Conservation (phyloP, 1,140 invertebrate species). For the Carposina sasakii region DNA sequence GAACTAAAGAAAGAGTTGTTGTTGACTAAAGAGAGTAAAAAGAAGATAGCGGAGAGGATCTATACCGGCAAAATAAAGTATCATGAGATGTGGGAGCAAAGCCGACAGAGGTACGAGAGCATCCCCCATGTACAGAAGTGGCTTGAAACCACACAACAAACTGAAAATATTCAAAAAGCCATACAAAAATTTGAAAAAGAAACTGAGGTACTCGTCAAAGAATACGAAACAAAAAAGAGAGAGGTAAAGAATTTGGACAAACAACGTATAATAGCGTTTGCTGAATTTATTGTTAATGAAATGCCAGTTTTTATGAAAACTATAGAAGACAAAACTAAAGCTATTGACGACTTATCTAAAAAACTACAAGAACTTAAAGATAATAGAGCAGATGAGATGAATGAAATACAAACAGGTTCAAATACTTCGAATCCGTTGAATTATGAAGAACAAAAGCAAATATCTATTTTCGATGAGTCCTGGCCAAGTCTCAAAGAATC, state of each 20-base stretch:
- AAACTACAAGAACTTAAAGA: too few relatives aligned
- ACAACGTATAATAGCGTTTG: conserved; percentile 38
- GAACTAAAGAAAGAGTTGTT: conserved; percentile 49
- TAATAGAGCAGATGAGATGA: too few relatives aligned
- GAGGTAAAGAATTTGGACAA: conserved; percentile 24
- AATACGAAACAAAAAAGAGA: conserved; percentile 31
- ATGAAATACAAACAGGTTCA: too few relatives aligned
- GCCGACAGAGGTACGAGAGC: conserved; percentile 46
- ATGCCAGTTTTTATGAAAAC: conserved; percentile 25
- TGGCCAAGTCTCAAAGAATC: too few relatives aligned
- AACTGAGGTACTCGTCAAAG: conserved; percentile 16
- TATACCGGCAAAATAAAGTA: conserved; percentile 43
- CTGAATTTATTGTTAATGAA: conserved; percentile 35
- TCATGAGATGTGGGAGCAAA: conserved; percentile 42
- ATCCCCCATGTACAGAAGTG: conserved; percentile 43
- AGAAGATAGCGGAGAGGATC: conserved; percentile 31
- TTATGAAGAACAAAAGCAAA: too few relatives aligned
- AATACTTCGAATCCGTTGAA: too few relatives aligned
- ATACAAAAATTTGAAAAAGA: conserved; percentile 31
- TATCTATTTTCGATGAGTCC: too few relatives aligned
- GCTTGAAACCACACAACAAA: conserved; percentile 26
- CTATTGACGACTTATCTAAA: conserved; percentile 26
- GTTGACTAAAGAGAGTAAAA: conserved; percentile 35
- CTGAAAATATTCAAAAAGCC: conserved; percentile 21
- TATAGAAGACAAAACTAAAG: conserved; percentile 26